Percentiles rank a stretch among this genome's conserved stretches.
Conservation (phyloP, 2,888 invertebrate genomes). For the Hymenopus coronatus region DNA sequence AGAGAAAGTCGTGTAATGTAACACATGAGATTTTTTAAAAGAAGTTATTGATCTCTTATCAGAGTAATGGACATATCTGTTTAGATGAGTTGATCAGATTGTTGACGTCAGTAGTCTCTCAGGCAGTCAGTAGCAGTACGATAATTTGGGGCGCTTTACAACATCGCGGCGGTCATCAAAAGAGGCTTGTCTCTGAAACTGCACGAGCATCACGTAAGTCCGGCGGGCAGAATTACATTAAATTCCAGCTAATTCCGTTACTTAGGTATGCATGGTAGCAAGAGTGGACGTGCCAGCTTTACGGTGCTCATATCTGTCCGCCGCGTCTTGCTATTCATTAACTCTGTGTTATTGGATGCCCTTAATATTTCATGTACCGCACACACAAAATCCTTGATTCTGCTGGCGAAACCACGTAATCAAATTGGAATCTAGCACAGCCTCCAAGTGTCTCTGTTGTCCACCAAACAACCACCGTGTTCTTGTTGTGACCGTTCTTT, state of each 20-base stretch:
- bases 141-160: not conserved
- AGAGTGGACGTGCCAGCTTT: not conserved
- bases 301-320: not conserved
- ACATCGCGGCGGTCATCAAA: not conserved
- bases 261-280: not conserved
- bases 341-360: not conserved
- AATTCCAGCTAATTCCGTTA: not conserved
- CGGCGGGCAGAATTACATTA: not conserved
- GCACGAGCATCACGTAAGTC: not conserved
- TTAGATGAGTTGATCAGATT: not conserved
- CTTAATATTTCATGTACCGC: not conserved
- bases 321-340: not conserved
- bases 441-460: not conserved
- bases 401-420: not conserved
- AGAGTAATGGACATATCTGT: no score
- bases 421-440: not conserved
- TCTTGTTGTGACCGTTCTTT: not conserved
- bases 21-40: no score
- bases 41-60: no score
- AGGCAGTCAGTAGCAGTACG: no score
- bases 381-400: not conserved
- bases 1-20: no score
- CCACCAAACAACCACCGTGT: not conserved
- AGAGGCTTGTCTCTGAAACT: not conserved
- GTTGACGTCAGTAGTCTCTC: not conserved